Evolutionary conservation across 2,888 invertebrate genomes (phyloP).

Genomic region (Cylindroiulus punctatus): DNA sequence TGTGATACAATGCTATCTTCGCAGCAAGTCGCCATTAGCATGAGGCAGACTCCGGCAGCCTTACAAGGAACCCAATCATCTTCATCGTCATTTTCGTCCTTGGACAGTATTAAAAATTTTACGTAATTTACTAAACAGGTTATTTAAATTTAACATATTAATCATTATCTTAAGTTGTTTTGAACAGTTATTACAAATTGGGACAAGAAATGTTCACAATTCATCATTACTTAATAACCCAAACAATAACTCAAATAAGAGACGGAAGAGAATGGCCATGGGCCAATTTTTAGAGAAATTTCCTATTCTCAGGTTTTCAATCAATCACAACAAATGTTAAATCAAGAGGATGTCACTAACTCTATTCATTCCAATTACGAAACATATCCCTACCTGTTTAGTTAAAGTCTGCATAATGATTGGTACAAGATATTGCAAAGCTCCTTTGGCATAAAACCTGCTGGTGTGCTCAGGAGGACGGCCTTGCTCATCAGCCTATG

Average conservation of each 20-base stretch:
- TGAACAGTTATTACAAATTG: too few relatives aligned
- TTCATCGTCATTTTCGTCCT: constrained; percentile 95
- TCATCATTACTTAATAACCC: too few relatives aligned
- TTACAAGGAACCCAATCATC: constrained; percentile 99
- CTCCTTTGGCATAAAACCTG: constrained; percentile 97
- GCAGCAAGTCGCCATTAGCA: constrained; percentile 96
- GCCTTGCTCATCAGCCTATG: constrained; percentile 85
- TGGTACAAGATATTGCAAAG: constrained; percentile 92
- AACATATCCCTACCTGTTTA: constrained; percentile 79
- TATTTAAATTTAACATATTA: too few relatives aligned
- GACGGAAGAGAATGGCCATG: too few relatives aligned
- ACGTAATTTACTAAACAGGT: too few relatives aligned
- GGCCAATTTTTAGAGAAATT: too few relatives aligned
- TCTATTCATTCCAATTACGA: neutral
- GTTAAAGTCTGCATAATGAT: constrained; percentile 93
- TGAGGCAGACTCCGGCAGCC: constrained; percentile 98
- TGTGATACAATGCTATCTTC: constrained; percentile 96
- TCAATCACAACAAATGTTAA: too few relatives aligned
- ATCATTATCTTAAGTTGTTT: too few relatives aligned
- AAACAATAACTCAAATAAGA: too few relatives aligned
- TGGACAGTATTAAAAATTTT: neutral
- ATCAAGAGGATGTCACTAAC: too few relatives aligned
- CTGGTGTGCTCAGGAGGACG: constrained; percentile 92
- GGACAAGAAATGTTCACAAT: too few relatives aligned
- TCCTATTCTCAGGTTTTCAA: too few relatives aligned